phyloP scores from a whole-genome alignment of 2,888 invertebrate genomes.

The Plagodis dolabraria region DNA sequence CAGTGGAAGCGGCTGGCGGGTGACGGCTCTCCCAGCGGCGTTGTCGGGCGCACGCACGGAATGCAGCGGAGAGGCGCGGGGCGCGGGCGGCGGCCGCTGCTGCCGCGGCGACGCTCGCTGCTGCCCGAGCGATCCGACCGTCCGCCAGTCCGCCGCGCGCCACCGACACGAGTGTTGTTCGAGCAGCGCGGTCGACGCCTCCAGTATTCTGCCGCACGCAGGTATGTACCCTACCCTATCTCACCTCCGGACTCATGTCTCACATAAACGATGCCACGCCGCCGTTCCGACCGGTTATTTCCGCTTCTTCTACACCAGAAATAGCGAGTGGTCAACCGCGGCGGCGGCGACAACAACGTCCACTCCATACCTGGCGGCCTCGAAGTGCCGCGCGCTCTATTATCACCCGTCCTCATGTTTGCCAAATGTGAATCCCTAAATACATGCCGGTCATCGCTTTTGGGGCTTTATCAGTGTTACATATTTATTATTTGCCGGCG shows the following conservation, averaged over 20 bases:
- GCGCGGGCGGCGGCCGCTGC: constrained; percentile 72
- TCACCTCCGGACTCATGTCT: constrained; percentile 48
- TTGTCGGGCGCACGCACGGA: constrained; percentile 68
- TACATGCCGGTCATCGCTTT: constrained; percentile 80
- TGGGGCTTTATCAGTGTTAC: constrained; percentile 82
- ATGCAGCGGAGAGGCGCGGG: constrained; percentile 66
- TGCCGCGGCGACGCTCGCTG: constrained; percentile 70
- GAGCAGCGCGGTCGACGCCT: constrained; percentile 58
- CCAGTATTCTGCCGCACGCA: constrained; percentile 58
- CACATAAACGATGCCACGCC: constrained; percentile 26
- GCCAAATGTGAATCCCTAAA: constrained; percentile 75
- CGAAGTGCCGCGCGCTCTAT: constrained; percentile 48
- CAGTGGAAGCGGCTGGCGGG: constrained; percentile 64
- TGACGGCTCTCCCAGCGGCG: constrained; percentile 61
- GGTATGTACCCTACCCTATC: constrained; percentile 65
- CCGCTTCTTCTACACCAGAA: constrained; percentile 53
- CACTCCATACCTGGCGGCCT: constrained; percentile 51
- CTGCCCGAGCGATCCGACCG: constrained; percentile 58
- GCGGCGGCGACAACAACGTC: constrained; percentile 49
- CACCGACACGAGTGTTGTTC: constrained; percentile 75
- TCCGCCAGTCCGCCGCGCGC: constrained; percentile 81
- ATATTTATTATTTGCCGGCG: constrained; percentile 83
- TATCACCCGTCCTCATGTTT: constrained; percentile 62
- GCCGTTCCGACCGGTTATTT: constrained; percentile 41
- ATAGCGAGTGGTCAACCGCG: constrained; percentile 57